These are phyloP conservation scores for Solea solea DNA, from an alignment of 2,113 vertebrate genomes.

Conservation along the genomic window DNA sequence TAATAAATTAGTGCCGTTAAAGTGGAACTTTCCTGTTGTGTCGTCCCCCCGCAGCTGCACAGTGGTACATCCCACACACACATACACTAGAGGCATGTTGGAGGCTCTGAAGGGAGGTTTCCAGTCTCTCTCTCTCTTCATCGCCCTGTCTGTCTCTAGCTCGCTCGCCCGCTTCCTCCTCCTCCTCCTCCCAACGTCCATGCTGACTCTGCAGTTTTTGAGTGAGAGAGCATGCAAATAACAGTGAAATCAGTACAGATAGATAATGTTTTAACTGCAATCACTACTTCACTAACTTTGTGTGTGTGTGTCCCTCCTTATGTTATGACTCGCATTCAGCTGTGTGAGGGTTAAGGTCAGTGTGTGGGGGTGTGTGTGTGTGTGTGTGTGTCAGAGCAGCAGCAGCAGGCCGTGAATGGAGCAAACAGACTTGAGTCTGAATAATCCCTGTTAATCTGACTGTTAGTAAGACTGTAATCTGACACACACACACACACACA, in stretches of 20 bases:
- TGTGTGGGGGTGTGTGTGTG: not conserved
- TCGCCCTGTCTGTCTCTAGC: slow-evolving; percentile 18
- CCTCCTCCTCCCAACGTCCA: slow-evolving; percentile 61
- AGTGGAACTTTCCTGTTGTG: slow-evolving; percentile 17
- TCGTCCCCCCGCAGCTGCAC: slow-evolving; percentile 3
- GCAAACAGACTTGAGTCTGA: slow-evolving; percentile 21
- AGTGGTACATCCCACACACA: slow-evolving; percentile 26
- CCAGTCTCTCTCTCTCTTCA: slow-evolving; percentile 32
- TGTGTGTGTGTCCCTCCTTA: not conserved
- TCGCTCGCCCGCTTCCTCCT: slow-evolving; percentile 42
- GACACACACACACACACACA: slow-evolving; percentile 49
- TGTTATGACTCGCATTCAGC: not conserved
- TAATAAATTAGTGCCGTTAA: too few relatives aligned
- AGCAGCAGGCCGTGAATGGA: slow-evolving; percentile 47
- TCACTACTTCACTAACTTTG: slow-evolving; percentile 12
- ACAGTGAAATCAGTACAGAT: slow-evolving; percentile 35
- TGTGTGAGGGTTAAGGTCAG: not conserved
- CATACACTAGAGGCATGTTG: slow-evolving; percentile 8
- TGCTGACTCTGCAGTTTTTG: slow-evolving; percentile 88
- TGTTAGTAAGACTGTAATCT: slow-evolving; percentile 66
- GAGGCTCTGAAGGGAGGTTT: slow-evolving; percentile 20
- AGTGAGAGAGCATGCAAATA: slow-evolving; percentile 44
- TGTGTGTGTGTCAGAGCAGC: slow-evolving; percentile 16
- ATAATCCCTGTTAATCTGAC: slow-evolving; percentile 73
- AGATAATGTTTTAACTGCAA: slow-evolving; percentile 48